Percentiles rank a stretch among this genome's conserved stretches.
Evolutionary conservation across 2,797 vertebrate genomes (phyloP).

Genomic region (Falco novaeseelandiae): DNA sequence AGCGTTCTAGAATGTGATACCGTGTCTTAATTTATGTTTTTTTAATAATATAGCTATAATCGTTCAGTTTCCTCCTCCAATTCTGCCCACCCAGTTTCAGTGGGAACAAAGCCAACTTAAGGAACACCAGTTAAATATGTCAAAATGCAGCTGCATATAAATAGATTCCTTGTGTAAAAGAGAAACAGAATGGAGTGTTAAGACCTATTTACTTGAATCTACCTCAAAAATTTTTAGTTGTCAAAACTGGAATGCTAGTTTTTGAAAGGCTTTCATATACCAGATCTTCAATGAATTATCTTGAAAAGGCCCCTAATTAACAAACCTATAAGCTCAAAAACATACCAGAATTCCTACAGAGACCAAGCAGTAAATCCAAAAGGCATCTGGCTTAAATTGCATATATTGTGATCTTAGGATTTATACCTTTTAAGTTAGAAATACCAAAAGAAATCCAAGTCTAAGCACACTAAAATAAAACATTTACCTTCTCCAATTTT

Average conservation of each 20-base stretch:
- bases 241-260: neutral
- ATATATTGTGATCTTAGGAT: neutral
- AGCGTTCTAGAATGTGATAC: neutral
- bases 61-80: neutral
- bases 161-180: neutral
- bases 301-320: neutral
- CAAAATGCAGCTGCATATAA: neutral
- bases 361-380: neutral
- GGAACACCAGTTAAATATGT: neutral
- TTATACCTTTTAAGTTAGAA: neutral
- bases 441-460: neutral
- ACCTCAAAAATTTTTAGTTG: neutral
- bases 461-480: neutral
- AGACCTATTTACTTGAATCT: neutral
- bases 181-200: neutral
- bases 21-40: neutral
- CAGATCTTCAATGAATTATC: neutral
- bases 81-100: neutral
- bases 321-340: neutral
- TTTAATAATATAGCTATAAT: neutral
- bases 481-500: constrained; percentile 96
- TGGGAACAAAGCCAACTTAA: neutral
- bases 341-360: neutral
- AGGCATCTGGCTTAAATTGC: neutral
- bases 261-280: neutral